Base-by-base conservation (phyloP, 2,113 vertebrate genomes). In the Nematolebias whitei region DNA sequence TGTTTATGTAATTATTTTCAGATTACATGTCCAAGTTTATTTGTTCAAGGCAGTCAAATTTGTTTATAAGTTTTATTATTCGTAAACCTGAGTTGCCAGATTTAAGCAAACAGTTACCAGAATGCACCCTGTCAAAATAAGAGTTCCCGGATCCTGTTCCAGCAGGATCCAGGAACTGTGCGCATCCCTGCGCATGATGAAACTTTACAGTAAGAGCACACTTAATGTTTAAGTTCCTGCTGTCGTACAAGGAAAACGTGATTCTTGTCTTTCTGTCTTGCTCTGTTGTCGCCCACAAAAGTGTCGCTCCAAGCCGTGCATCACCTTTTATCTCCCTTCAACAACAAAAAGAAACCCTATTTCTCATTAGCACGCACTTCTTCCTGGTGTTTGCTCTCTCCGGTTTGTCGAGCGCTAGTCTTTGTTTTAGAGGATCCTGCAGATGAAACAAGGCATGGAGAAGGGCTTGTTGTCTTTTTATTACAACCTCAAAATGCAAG, bases 311-410 rank as follows among this genome's bases (percentile, higher is more conserved):
- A 26, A 19, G 45, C 38, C 4, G 2, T 76, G 66, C 63, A 45
- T 38, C 56, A 54, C 68, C 60, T 78, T 79, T 79, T 41, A 79
- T 71, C 75, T 7, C 29, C 68, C 49, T 47, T 55, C 39, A 16
- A 45, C 16, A 22, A 47, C 44, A 64, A 0, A 13, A 20, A 54
- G 10, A 20, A n/a, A 11, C 13, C 12, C 55, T 69, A 60, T 72
- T 77, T 64, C 71, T 83, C 69, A 87, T 89, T 82, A 87, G 61
- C 78, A 80, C 76, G 62, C 77, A 74, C 70, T 84, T 61, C 61
- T 85, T 76, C 69, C 74, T 50, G 57, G 73, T 83, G 67, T 64
- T 80, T 72, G 84, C 78, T 59, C 68, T 67, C 48, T 57, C 47
- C 18, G 23, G 65, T 84, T 80, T 78, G 75, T 84, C 44, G 14